Conservation (phyloP, 1,140 invertebrate genomes). For the Acromyrmex charruanus region DNA sequence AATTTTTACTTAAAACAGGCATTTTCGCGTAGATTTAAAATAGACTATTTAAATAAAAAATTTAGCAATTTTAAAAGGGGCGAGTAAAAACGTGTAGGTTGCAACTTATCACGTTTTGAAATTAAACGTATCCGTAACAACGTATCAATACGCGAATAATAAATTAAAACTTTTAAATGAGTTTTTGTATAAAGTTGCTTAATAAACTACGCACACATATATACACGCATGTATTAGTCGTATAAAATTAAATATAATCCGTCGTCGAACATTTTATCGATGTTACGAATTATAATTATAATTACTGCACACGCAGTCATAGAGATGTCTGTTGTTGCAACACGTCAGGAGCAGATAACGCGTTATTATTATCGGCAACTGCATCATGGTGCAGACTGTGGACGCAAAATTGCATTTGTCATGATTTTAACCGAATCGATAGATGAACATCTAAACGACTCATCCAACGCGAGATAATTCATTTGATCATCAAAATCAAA, state of each 20-base stretch:
- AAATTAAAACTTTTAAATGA: not conserved
- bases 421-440: not conserved
- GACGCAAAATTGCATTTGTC: not conserved
- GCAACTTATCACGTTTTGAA: not conserved
- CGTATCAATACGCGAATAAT: not conserved
- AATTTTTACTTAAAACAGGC: not conserved
- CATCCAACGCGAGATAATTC: not conserved
- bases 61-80: not conserved
- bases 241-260: not conserved
- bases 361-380: not conserved
- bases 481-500: not conserved
- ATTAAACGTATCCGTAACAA: not conserved
- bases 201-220: not conserved
- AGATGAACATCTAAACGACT: not conserved
- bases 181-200: not conserved
- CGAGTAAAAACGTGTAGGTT: not conserved
- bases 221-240: not conserved
- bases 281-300: not conserved
- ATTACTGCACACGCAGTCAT: not conserved
- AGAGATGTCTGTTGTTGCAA: not conserved
- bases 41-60: not conserved
- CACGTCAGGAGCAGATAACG: not conserved
- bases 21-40: not conserved
- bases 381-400: not conserved
- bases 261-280: not conserved